Evolutionary conservation across 92 coral and sea anemone genomes (phyloP).

Genomic region (Palythoa heliodiscus): DNA sequence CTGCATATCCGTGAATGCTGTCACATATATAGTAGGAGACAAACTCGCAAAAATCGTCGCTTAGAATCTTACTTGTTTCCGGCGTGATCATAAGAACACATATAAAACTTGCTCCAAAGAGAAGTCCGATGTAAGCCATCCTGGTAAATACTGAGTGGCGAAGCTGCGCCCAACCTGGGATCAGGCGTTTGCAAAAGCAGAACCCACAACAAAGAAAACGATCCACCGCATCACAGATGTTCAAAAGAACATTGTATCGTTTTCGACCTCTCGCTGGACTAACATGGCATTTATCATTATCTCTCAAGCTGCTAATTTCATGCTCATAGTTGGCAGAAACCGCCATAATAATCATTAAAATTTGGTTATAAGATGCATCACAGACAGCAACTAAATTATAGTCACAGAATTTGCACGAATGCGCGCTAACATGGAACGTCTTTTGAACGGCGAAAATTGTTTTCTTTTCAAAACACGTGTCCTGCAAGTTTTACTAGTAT

Average conservation of each 20-base stretch:
- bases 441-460: background rate
- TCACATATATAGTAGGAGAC: conserved; percentile 86
- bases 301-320: conserved; percentile 3
- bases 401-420: background rate
- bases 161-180: conserved; percentile 60
- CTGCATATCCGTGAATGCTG: conserved; percentile 81
- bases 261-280: conserved; percentile 21
- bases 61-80: conserved; percentile 56
- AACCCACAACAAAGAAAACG: conserved; percentile 73
- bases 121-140: conserved; percentile 74
- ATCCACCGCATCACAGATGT: conserved; percentile 68
- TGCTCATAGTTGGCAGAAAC: conserved; percentile 23
- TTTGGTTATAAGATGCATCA: too few relatives aligned
- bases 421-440: background rate
- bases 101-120: conserved; percentile 75
- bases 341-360: background rate
- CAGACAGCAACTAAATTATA: background rate
- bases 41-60: conserved; percentile 78
- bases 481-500: conserved; percentile 14
- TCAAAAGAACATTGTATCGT: conserved; percentile 11
- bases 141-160: conserved; percentile 84
- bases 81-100: conserved; percentile 88
- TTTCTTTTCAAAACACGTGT: conserved; percentile 41
- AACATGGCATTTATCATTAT: conserved; percentile 12
- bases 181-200: conserved; percentile 61